phyloP scores from a whole-genome alignment of 2,888 invertebrate species.

The Cyaniris semiargus region DNA sequence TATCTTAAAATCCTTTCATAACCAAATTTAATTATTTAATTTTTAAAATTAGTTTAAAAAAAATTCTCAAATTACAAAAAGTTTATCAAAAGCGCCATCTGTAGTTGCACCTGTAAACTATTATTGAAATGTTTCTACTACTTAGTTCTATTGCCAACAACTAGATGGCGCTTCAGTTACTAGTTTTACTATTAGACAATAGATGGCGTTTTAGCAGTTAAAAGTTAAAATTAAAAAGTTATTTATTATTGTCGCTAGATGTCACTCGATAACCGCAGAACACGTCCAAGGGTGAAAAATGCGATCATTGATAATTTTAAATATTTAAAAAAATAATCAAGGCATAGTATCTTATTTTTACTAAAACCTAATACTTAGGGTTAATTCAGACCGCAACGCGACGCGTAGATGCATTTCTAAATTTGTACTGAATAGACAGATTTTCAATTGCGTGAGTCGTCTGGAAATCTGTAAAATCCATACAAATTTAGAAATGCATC shows the following conservation, averaged over 20 bases:
- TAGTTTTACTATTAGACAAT: background rate
- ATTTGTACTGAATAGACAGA: no score
- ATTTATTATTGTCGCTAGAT: background rate
- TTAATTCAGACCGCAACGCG: no score
- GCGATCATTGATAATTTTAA: background rate
- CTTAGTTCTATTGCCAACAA: background rate
- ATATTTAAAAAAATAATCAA: conserved; percentile 44
- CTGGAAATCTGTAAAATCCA: no score
- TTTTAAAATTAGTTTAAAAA: no score
- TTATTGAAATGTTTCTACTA: background rate
- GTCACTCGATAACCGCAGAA: background rate
- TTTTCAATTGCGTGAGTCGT: no score
- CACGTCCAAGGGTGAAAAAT: background rate
- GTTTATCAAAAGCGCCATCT: background rate
- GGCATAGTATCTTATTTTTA: no score
- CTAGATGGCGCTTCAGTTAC: background rate
- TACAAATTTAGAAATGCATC: no score
- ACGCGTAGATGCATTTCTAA: no score
- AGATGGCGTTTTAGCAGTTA: background rate
- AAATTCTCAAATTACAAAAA: background rate
- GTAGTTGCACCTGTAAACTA: background rate
- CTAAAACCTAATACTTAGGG: no score
- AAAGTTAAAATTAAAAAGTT: no score
- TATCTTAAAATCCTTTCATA: no score
- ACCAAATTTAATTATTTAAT: no score